Conservation (phyloP, 1,140 invertebrate species). For the Cydia pomonella region DNA sequence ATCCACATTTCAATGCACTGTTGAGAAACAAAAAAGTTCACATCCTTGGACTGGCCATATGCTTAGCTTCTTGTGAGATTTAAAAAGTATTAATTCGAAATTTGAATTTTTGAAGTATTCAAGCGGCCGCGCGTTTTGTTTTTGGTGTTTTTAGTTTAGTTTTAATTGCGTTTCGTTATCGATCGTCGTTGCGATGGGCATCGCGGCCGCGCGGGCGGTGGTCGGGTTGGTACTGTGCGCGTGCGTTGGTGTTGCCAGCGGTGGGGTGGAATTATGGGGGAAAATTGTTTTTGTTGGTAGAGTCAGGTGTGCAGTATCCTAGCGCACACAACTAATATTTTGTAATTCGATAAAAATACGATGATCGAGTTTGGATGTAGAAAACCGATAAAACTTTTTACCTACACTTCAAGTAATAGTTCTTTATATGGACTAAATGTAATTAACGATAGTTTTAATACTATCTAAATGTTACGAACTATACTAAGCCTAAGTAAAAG, state of each 20-base stretch:
- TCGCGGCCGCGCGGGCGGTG: constrained; percentile 66
- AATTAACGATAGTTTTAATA: too few relatives aligned
- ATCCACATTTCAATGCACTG: constrained; percentile 62
- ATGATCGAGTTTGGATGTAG: too few relatives aligned
- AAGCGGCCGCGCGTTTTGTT: constrained; percentile 31
- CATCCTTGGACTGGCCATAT: constrained; percentile 65
- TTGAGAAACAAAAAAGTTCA: constrained; percentile 54
- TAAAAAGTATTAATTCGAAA: constrained; percentile 41
- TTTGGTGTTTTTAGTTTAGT: constrained; percentile 41
- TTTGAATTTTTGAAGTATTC: constrained; percentile 39
- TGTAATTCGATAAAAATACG: too few relatives aligned
- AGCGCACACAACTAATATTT: too few relatives aligned
- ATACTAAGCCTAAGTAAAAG: too few relatives aligned
- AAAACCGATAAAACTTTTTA: too few relatives aligned
- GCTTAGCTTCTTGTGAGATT: constrained; percentile 44
- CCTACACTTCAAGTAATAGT: too few relatives aligned
- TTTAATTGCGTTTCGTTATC: constrained; percentile 53
- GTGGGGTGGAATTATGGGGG: background rate
- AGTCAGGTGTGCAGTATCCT: too few relatives aligned
- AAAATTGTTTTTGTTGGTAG: too few relatives aligned
- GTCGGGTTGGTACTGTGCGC: constrained; percentile 60
- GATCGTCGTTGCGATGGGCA: constrained; percentile 62
- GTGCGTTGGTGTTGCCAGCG: constrained; percentile 47
- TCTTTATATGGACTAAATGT: too few relatives aligned
- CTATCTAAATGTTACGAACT: too few relatives aligned